Evolutionary conservation across 1,140 invertebrate genomes (phyloP).

Genomic region (Zaprionus capensis): DNA sequence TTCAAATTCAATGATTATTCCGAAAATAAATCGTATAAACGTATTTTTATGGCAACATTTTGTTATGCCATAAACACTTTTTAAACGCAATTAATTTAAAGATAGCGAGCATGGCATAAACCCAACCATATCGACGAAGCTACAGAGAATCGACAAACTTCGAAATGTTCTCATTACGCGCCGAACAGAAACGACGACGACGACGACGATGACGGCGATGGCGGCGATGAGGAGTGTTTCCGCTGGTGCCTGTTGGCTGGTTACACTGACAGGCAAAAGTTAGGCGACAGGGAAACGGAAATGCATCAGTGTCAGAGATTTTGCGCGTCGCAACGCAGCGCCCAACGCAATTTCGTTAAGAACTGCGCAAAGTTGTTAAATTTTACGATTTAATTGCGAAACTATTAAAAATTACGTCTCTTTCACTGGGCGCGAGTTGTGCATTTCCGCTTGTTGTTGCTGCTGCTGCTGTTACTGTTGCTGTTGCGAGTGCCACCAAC

Average conservation of each 20-base stretch:
- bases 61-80: slow-evolving; percentile 12
- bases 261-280: slow-evolving; percentile 12
- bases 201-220: not conserved
- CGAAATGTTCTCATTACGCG: slow-evolving; percentile 38
- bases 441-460: not conserved
- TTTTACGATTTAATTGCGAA: slow-evolving; percentile 83
- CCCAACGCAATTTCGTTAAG: slow-evolving; percentile 73
- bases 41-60: slow-evolving; percentile 16
- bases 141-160: slow-evolving; percentile 36
- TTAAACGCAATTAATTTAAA: slow-evolving; percentile 28
- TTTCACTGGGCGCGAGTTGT: slow-evolving; percentile 48
- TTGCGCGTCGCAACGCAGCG: slow-evolving; percentile 36
- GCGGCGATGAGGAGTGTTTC: not conserved
- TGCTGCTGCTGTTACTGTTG: slow-evolving; percentile 7
- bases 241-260: not conserved
- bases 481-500: slow-evolving; percentile 33
- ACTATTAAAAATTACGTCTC: slow-evolving; percentile 83
- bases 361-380: slow-evolving; percentile 83
- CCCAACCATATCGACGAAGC: slow-evolving; percentile 1
- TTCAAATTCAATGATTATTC: not conserved
- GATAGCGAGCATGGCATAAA: slow-evolving; percentile 18
- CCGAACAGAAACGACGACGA: not conserved
- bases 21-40: not conserved
- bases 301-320: slow-evolving; percentile 80
- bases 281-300: slow-evolving; percentile 62